Base-by-base conservation (phyloP, 2,888 invertebrate genomes). In the Melikaiella ostensackeni region DNA sequence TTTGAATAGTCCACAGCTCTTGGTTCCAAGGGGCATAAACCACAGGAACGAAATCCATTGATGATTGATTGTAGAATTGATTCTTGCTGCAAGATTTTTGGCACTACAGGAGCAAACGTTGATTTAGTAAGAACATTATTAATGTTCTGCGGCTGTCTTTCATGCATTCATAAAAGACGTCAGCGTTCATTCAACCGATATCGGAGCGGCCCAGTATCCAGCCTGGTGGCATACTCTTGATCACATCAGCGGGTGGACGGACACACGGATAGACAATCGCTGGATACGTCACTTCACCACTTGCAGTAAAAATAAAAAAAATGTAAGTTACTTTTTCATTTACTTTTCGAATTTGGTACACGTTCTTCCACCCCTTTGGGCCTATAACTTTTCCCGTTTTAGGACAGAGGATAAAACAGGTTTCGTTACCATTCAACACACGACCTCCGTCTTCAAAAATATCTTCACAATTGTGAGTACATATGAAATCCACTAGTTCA, bases 131-230 rank as follows among this genome's bases (percentile, higher is more conserved):
- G 38, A 11, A 38, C 11, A 38, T 11, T 38, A 38, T 11, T 38
- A 11, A 38, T 38, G 11, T 11, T 11, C 11, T 11, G 1, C 1
- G 11, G 9, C 38, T 11, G 73, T 89, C 89, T 1, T 85, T 78
- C 9, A 89, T 81, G 77, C 88, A 89, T 80, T 89, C 88, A 80
- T 81, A 90, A 81, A 90, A 90, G 1, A 88, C 86, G 57, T 81
- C 81, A 7, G 82, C 78, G 38, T 83, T 85, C 88, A 90, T 90
- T 88, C 86, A 89, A 4, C 88, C 88, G 61, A 70, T 78, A 19
- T 88, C 84, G 4, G 87, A 87, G 13, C 82, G 75, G 1, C 89
- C 88, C 30, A 87, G 83, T 61, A 80, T 81, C 85, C 86, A 88
- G 64, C 75, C 77, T 59, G 83, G 76, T n/a, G 85, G 84, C 38